Conservation (phyloP, 2,888 invertebrate genomes). For the Drosophila pseudotakahashii region DNA sequence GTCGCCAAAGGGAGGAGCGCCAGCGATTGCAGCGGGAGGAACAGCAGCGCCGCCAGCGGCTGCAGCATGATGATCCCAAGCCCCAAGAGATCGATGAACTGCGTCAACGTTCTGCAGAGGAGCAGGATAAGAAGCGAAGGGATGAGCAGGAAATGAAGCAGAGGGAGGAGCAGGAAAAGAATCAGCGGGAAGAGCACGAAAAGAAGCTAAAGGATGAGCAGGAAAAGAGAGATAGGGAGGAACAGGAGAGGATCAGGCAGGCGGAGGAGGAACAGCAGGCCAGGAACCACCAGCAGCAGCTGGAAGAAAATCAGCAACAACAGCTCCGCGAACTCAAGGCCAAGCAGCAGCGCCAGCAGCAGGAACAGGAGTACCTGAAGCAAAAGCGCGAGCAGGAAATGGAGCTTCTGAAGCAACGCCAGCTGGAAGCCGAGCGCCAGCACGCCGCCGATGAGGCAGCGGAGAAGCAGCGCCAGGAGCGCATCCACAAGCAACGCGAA, state of each 20-base stretch:
- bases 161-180: constrained; percentile 3
- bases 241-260: constrained; percentile 13
- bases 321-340: constrained; percentile 36
- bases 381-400: constrained; percentile 61
- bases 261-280: constrained; percentile 11
- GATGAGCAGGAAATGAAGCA: constrained; percentile 41
- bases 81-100: constrained; percentile 22
- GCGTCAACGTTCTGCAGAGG: constrained; percentile 26
- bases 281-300: constrained; percentile 44
- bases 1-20: constrained; percentile 41
- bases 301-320: constrained; percentile 23
- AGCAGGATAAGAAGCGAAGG: constrained; percentile 5
- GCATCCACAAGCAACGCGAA: constrained; percentile 65
- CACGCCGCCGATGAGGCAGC: constrained; percentile 64
- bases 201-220: constrained; percentile 36
- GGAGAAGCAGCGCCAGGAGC: constrained; percentile 61
- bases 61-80: constrained; percentile 27
- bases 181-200: constrained; percentile 28
- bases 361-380: constrained; percentile 36
- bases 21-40: constrained; percentile 37
- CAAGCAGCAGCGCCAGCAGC: constrained; percentile 43
- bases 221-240: constrained; percentile 8
- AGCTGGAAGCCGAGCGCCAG: constrained; percentile 62
- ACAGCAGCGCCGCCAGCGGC: constrained; percentile 30
- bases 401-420: constrained; percentile 61